A percentile compares a stretch with the other conserved stretches of the same genome.
phyloP scores from a whole-genome alignment of 2,113 vertebrate genomes.

The Mystacornis crossleyi region DNA sequence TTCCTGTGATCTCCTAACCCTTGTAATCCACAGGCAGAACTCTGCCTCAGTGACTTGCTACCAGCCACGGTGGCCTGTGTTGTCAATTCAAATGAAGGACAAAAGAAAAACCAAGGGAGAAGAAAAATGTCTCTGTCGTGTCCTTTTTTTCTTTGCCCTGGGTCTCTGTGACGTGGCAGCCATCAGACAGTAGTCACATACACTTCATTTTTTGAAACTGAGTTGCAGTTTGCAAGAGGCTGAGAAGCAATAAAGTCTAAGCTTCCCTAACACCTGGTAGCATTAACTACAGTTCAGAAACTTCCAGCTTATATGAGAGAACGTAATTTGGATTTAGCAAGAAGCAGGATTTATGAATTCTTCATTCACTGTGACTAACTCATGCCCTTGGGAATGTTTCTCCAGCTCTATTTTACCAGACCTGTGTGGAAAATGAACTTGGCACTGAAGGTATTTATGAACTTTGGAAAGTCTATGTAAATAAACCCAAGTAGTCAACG shows the following conservation, averaged over 20 bases:
- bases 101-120: not conserved
- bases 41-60: not conserved
- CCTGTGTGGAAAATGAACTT: not conserved
- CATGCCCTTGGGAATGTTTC: not conserved
- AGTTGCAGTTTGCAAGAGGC: not conserved
- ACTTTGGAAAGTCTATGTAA: not conserved
- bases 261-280: not conserved
- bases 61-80: not conserved
- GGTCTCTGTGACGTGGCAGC: not conserved
- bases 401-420: not conserved
- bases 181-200: not conserved
- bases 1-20: not conserved
- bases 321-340: not conserved
- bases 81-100: not conserved
- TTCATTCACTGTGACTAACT: not conserved
- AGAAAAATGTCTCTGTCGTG: rapidly evolving
- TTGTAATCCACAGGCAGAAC: not conserved
- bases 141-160: not conserved
- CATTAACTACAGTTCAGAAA: not conserved
- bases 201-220: not conserved
- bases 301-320: not conserved
- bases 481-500: not conserved
- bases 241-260: not conserved
- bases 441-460: not conserved
- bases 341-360: not conserved